Conservation (phyloP, 2,797 vertebrate genomes). For the Thaleichthys pacificus region DNA sequence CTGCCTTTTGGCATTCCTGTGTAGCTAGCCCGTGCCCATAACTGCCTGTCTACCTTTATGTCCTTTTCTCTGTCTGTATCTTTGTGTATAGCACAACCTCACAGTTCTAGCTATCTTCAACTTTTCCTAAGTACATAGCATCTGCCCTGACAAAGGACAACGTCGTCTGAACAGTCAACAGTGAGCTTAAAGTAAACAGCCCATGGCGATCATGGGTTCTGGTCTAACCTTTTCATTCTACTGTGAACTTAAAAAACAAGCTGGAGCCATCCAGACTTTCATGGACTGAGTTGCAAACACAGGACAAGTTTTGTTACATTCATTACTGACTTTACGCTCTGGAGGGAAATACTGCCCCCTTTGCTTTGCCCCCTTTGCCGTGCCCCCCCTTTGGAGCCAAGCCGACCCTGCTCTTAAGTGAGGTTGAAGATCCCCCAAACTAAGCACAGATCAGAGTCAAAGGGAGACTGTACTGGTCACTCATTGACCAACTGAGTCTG, state of each 20-base stretch:
- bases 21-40: slow-evolving; percentile 40
- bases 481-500: slow-evolving; percentile 1
- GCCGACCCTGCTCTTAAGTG: background rate
- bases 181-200: slow-evolving; percentile 6
- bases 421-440: background rate
- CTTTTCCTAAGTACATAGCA: slow-evolving; percentile 24
- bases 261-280: background rate
- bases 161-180: slow-evolving; percentile 20
- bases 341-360: no score
- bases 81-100: background rate
- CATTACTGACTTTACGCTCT: background rate
- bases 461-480: background rate
- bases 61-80: slow-evolving; percentile 26
- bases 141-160: slow-evolving; percentile 12
- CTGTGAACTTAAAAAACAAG: background rate
- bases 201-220: background rate
- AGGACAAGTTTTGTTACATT: background rate
- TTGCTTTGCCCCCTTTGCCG: no score
- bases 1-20: slow-evolving; percentile 72
- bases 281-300: background rate
- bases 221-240: background rate
- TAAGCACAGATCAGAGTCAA: background rate
- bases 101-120: background rate
- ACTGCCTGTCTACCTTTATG: background rate
- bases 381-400: no score